Evolutionary conservation across 1,140 invertebrate species (phyloP), one percentile per base, ranked within the genome.

Genomic region (Heterodera schachtii): DNA sequence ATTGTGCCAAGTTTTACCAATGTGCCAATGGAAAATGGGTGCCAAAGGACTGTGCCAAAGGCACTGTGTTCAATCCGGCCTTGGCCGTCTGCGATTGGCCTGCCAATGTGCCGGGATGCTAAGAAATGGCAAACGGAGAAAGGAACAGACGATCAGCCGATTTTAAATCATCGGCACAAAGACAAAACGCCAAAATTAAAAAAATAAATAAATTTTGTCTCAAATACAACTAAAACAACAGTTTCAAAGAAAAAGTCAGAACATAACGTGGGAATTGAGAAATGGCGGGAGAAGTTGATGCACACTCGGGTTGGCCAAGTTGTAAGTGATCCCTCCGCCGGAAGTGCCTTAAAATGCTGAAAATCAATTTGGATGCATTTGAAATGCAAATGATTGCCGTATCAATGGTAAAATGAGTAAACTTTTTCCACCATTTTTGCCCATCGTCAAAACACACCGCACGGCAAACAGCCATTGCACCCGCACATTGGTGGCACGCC

Each of bases 41-140:
- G 19, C 73, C 73, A 57, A 83, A 88, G 74, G 73, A 75, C 70
- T 87, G 86, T 78, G 79, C 79, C 49, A 75, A 85, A 46, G 85
- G 83, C 8, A 71, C 83, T 2, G 85, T 84, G 16, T 87, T 85
- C 85, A 87, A 88, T 77, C 78, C 85, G 11, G 79, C 49, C n/a
- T 64, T 79, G 43, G 79, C 81, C 31, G 82, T 84, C 46, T 87
- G 86, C 73, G 86, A 87, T 75, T 87, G 84, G 86, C 86, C 86
- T 43, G 73, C 69, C 52, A 88, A 82, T 75, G 86, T 87, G 44
- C 82, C 82, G 21, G 83, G 83, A 47, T 83, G 82, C 69, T 82
- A 43, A 82, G 69, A 44, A 76, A 76, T 19, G 57, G 11, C 16
- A 19, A 19, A 13, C 3, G 49, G 49, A 52, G 49, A 11, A 11